A percentile compares a stretch with the other conserved stretches of the same genome.
phyloP scores from a whole-genome alignment of 1,140 invertebrate genomes.

The Solenopsis fugax region DNA sequence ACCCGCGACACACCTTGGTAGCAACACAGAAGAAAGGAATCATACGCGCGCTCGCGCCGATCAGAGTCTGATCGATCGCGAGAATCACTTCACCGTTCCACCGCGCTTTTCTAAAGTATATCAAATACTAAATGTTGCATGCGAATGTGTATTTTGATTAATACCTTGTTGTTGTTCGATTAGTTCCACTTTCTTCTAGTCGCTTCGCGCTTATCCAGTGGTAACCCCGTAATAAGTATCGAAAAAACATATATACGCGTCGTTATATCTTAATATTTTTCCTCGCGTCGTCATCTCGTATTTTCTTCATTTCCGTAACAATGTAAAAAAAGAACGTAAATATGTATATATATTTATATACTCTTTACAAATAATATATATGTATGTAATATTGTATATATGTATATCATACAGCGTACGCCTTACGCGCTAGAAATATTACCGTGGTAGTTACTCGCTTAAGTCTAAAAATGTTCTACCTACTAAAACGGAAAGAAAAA shows the following conservation, averaged over 20 bases:
- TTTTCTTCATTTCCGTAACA: slow-evolving; percentile 74
- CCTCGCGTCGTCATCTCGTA: slow-evolving; percentile 57
- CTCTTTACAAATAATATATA: slow-evolving; percentile 58
- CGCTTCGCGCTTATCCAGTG: slow-evolving; percentile 57
- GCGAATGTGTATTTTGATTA: slow-evolving; percentile 59
- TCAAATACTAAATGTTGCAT: slow-evolving; percentile 78
- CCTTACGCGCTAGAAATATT: slow-evolving; percentile 76
- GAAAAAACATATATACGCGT: slow-evolving; percentile 66
- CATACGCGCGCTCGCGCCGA: background rate
- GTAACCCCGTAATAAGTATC: slow-evolving; percentile 63
- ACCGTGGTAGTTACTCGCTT: slow-evolving; percentile 72
- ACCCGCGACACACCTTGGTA: slow-evolving; percentile 40
- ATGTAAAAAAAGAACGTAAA: slow-evolving; percentile 79
- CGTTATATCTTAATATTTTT: slow-evolving; percentile 57
- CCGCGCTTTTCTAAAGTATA: slow-evolving; percentile 74
- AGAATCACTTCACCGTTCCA: slow-evolving; percentile 9
- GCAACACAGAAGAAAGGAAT: slow-evolving; percentile 56
- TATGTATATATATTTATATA: slow-evolving; percentile 75
- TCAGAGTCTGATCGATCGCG: background rate
- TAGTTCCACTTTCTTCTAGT: slow-evolving; percentile 63
- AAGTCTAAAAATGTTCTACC: slow-evolving; percentile 68
- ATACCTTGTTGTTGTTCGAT: slow-evolving; percentile 44
- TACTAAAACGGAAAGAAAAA: slow-evolving; percentile 61
- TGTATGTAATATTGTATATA: slow-evolving; percentile 65
- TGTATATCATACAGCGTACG: slow-evolving; percentile 71